Conservation (phyloP, 2,113 vertebrate genomes). For the Aldabrachelys gigantea region DNA sequence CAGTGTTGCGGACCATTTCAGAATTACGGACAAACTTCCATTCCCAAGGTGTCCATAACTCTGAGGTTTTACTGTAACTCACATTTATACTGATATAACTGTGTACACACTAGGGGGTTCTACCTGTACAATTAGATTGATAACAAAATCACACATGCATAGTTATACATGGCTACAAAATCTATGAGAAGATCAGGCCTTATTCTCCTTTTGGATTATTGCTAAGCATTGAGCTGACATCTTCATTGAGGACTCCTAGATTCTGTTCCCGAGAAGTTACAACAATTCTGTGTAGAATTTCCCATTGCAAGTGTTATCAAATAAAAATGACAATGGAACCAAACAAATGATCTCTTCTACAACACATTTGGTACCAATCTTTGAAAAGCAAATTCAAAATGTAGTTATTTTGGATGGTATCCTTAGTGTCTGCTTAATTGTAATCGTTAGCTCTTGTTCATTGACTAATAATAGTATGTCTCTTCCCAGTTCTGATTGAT, state of each 20-base stretch:
- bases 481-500: not conserved
- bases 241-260: not conserved
- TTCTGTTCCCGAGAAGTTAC: not conserved
- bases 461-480: not conserved
- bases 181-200: not conserved
- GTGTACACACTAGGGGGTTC: not conserved
- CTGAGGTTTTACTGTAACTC: not conserved
- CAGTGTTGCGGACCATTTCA: too few species aligned
- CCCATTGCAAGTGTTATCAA: not conserved
- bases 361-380: not conserved
- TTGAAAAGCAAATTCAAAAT: not conserved
- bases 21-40: too few species aligned
- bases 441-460: not conserved
- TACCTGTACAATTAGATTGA: rapidly evolving
- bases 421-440: not conserved
- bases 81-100: not conserved
- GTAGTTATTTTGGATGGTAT: not conserved
- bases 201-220: not conserved
- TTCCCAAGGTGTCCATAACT: too few species aligned
- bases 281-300: not conserved
- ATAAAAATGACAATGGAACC: not conserved
- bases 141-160: not conserved
- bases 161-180: not conserved
- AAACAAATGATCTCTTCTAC: not conserved
- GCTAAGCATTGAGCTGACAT: not conserved